Base-by-base conservation (phyloP, 2,888 invertebrate species). In the Colostygia pectinataria region DNA sequence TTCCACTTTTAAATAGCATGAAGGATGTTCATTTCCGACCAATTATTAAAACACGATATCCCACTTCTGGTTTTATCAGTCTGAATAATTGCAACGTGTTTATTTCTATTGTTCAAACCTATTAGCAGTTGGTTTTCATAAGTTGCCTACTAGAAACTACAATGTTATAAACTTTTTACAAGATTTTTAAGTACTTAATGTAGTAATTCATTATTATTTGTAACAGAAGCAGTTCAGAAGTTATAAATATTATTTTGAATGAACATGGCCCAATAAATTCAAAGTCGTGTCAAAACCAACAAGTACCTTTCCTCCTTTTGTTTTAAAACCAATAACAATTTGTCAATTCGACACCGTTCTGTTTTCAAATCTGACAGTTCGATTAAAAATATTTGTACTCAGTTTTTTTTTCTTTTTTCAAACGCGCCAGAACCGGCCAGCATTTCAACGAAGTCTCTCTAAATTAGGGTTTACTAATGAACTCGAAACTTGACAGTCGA, bases 391-490 rank as follows among this genome's bases (percentile, higher is more conserved):
- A 48, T 53, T 55, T 53, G 50, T 50, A 42, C 28, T 7, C 39
- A 51, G 34, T 32, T 36, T 20, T 12, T 2, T 38, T 39, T 53
- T 41, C 9, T 36, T 55, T 48, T 50, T 55, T 50, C 5, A 7
- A 47, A 36, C 24, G 28, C 32, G 4, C 38, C 41, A 15, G 0
- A 43, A 45, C 45, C 31, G 31, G 46, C 32, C 42, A 48, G 41
- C 25, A 10, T 46, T 52, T 47, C 29, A 41, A 51, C 18, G 36
- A 31, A 15, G 28, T 28, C 25, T 20, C 5, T 25, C 57, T 57
- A 54, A 60, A 61, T 65, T 61, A 46, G 55, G 56, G 40, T 42
- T 31, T 46, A 37, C 59, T 71, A 71, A 71, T 69, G 68, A 71
- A 68, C 64, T 60, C 57, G 51, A 60, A 53, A 59, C 59, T 51